Evolutionary conservation across 2,113 vertebrate genomes (phyloP), one percentile per base, ranked within the genome.

Genomic region (Gnathonemus longibarbis): DNA sequence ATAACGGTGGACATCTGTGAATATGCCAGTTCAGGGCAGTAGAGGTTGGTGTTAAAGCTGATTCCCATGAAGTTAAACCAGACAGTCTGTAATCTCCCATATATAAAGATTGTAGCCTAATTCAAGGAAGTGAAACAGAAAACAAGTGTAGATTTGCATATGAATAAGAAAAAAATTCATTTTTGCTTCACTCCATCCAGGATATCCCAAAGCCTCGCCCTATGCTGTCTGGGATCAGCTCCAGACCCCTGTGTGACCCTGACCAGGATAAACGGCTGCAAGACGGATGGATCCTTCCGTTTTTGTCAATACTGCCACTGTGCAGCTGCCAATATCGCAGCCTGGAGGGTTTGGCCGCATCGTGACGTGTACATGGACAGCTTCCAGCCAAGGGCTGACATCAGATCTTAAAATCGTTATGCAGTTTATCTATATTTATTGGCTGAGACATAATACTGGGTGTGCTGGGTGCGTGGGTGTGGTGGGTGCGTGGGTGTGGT

Each of bases 401-500:
- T 84, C 39, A 15, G 3, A 48, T 48, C 42, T 84, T 3, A 48
- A 13, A 48, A 49, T 84, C 24, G 8, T 48, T 13, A 84, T n/a
- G 45, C 45, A 5, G 2, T 48, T 84, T 46, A 48, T 48, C 42
- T 84, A 21, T 11, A 48, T 84, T 48, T 48, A 13, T n/a, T 46
- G 6, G 2, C 42, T 0, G 15, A 45, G 80, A 45, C 66, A 24
- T 45, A 84, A 46, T 52, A 50, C 48, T 48, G 21, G 11, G 58
- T 89, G 91, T 90, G 39, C 45, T 39, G 39, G 39, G 3, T 39
- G 39, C 3, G 39, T 39, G 39, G 39, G 39, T 15, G 49, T 15
- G 49, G 91, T 89, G 50, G 39, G 11, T 88, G 50, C 35, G 49
- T 90, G 90, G 17, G 19, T 89, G 91, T 90, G 46, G 45, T 39